Percentiles rank a stretch among this genome's conserved stretches.
These are phyloP conservation scores for Sebastes nivosus DNA, from an alignment of 2,797 vertebrate genomes.

Conservation along the genomic window DNA sequence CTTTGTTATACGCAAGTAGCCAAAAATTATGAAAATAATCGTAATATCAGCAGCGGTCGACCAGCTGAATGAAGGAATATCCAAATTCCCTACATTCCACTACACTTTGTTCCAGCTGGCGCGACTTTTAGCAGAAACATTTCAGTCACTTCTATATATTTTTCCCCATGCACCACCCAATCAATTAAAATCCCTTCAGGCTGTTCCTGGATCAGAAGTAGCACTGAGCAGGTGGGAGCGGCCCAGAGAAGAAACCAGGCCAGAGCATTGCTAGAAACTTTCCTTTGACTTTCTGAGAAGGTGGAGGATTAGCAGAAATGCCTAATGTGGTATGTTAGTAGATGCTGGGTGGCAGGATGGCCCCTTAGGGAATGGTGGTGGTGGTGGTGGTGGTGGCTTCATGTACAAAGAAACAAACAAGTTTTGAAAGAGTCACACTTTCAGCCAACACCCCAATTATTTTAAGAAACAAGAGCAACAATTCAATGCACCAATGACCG, in stretches of 20 bases:
- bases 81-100: constrained; percentile 66
- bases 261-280: not conserved
- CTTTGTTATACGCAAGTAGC: not conserved
- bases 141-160: constrained; percentile 24
- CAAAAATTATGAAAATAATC: not conserved
- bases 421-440: constrained; percentile 55
- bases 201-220: not conserved
- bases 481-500: constrained; percentile 22
- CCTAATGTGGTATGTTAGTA: constrained; percentile 57
- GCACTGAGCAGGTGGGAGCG: not conserved
- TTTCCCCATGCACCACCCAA: constrained; percentile 1
- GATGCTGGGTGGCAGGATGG: constrained; percentile 53
- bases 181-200: constrained; percentile 15
- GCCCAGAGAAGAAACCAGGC: not conserved
- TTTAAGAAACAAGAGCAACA: constrained; percentile 70
- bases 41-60: constrained; percentile 30
- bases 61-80: constrained; percentile 20
- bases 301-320: constrained; percentile 40
- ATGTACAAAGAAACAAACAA: constrained; percentile 57
- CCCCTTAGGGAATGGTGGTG: constrained; percentile 63
- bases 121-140: constrained; percentile 23
- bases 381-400: constrained; percentile 34
- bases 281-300: constrained; percentile 16
- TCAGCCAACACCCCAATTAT: constrained; percentile 74
- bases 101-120: constrained; percentile 61